These are phyloP conservation scores for Cephus runcator DNA, from an alignment of 2,888 invertebrate species.

Conservation along the genomic window DNA sequence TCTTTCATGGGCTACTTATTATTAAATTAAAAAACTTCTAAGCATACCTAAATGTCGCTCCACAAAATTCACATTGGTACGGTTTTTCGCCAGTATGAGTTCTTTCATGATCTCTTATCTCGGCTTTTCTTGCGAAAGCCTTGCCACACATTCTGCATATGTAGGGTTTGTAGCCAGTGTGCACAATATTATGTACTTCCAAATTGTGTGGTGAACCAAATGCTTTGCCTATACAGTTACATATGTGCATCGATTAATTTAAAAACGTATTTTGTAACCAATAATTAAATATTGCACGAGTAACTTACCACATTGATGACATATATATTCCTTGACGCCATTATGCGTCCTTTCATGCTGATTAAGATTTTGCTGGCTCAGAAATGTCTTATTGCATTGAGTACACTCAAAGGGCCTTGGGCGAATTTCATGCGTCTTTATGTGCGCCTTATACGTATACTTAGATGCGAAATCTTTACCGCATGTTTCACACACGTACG, in stretches of 20 bases:
- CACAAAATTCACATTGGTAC: constrained; percentile 82
- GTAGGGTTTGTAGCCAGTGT: constrained; percentile 79
- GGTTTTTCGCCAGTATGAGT: constrained; percentile 86
- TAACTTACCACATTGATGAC: constrained; percentile 75
- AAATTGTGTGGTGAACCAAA: constrained; percentile 82
- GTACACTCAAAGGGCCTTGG: constrained; percentile 77
- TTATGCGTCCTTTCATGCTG: constrained; percentile 82
- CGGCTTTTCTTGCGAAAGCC: constrained; percentile 80
- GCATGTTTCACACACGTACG: constrained; percentile 75
- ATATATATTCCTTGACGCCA: constrained; percentile 76
- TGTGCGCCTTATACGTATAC: constrained; percentile 80
- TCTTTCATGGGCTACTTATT: background rate
- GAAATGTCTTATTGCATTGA: constrained; percentile 78
- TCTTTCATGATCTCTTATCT: constrained; percentile 83
- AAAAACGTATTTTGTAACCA: background rate
- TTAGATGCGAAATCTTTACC: constrained; percentile 82
- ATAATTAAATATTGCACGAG: constrained; percentile 29
- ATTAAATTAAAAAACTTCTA: constrained; percentile 4
- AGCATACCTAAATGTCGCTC: constrained; percentile 73
- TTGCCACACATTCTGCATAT: constrained; percentile 78
- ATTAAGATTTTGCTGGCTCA: constrained; percentile 79
- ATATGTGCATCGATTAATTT: background rate
- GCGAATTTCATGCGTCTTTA: constrained; percentile 77
- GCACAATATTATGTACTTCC: constrained; percentile 83
- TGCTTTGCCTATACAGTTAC: constrained; percentile 70